A percentile compares a stretch with the other conserved stretches of the same genome.
phyloP scores from a whole-genome alignment of 2,797 vertebrate genomes.

The Oceanodroma leucorhoa region DNA sequence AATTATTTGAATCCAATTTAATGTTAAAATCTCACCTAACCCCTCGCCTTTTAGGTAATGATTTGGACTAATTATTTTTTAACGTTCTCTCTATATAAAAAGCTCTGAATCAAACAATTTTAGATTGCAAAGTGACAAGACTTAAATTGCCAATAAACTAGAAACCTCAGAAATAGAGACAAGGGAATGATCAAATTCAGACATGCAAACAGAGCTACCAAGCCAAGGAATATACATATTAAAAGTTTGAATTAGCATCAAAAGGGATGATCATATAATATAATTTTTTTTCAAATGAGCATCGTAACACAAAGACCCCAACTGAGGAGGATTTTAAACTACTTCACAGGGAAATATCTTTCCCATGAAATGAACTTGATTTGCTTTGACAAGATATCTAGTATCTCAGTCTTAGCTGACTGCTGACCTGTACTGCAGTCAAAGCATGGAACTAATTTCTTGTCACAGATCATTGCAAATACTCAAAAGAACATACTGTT shows the following conservation, averaged over 20 bases:
- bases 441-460: constrained; percentile 13
- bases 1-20: neutral
- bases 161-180: neutral
- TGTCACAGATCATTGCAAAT: constrained; percentile 3
- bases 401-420: neutral
- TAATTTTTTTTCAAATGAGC: neutral
- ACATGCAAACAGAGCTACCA: neutral
- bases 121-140: neutral
- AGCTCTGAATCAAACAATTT: neutral
- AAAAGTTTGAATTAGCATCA: neutral
- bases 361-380: neutral
- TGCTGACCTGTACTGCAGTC: constrained; percentile 16
- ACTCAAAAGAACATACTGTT: neutral
- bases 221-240: neutral
- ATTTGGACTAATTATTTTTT: neutral
- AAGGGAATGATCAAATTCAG: neutral
- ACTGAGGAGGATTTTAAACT: neutral
- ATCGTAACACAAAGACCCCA: neutral
- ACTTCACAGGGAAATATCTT: neutral
- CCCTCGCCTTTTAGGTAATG: neutral
- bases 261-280: neutral
- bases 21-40: neutral
- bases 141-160: neutral
- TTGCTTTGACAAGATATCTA: constrained; percentile 14
- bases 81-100: neutral